Conservation (phyloP, 2,113 vertebrate species). For the Muscicapa adusta region DNA sequence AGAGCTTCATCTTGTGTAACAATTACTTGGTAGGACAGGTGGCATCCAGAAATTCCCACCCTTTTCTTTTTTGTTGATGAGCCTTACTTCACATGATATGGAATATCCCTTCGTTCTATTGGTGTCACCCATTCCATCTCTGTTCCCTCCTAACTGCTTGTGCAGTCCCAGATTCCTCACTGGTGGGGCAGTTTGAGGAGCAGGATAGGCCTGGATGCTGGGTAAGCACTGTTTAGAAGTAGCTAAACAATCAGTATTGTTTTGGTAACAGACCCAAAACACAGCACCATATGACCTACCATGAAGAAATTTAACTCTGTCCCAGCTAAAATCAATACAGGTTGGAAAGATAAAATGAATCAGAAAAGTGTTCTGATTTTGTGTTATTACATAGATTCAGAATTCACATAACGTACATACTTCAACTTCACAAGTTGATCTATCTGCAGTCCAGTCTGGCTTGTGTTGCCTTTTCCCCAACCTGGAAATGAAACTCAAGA, state of each 20-base stretch:
- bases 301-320: neutral
- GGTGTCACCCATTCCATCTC: neutral
- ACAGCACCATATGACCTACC: neutral
- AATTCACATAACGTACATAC: neutral
- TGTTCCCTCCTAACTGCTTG: neutral
- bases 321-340: neutral
- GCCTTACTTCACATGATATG: too few species aligned
- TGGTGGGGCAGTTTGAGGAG: neutral
- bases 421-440: neutral
- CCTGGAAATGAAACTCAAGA: neutral
- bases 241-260: neutral
- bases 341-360: neutral
- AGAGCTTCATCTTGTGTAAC: fast-evolving
- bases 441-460: neutral
- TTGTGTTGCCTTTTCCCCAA: neutral
- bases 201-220: neutral
- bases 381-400: neutral
- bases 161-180: neutral
- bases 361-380: neutral
- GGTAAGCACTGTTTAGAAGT: neutral
- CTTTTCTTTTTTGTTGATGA: neutral
- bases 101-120: neutral
- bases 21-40: neutral
- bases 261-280: neutral
- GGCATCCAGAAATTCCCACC: neutral